Conservation (phyloP, 2,797 vertebrate genomes). For the Iguana delicatissima region DNA sequence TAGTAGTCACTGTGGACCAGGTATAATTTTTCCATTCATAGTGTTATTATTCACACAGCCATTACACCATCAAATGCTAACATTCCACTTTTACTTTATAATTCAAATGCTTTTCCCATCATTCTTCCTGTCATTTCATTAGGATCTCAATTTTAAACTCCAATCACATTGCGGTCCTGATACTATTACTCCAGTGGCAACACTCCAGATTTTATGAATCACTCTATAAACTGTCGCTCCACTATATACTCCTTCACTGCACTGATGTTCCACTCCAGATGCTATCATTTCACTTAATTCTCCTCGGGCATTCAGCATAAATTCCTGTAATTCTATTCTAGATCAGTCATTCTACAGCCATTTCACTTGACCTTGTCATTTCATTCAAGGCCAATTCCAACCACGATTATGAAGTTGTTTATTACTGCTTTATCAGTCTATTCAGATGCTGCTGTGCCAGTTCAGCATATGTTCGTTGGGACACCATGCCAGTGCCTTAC, state of each 20-base stretch:
- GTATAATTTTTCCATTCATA: background rate
- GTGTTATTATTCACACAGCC: background rate
- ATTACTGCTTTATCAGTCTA: background rate
- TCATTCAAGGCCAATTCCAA: background rate
- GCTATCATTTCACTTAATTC: background rate
- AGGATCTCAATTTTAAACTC: background rate
- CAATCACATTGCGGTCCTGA: background rate
- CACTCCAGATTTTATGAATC: background rate
- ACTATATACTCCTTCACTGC: background rate
- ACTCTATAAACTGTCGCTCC: background rate
- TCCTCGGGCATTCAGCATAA: background rate
- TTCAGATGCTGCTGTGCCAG: background rate
- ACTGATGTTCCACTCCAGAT: background rate
- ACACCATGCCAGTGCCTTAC: background rate
- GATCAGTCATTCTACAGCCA: background rate
- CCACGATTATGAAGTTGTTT: background rate
- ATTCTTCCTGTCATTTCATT: background rate
- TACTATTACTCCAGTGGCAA: background rate
- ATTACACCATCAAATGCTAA: background rate
- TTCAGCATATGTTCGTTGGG: background rate
- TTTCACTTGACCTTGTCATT: slow-evolving; percentile 11
- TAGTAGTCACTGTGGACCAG: background rate
- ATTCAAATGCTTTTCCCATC: background rate
- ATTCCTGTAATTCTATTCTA: background rate
- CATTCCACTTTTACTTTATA: background rate